Evolutionary conservation across 2,888 invertebrate genomes (phyloP).

Genomic region (Chromoteleia sp.): DNA sequence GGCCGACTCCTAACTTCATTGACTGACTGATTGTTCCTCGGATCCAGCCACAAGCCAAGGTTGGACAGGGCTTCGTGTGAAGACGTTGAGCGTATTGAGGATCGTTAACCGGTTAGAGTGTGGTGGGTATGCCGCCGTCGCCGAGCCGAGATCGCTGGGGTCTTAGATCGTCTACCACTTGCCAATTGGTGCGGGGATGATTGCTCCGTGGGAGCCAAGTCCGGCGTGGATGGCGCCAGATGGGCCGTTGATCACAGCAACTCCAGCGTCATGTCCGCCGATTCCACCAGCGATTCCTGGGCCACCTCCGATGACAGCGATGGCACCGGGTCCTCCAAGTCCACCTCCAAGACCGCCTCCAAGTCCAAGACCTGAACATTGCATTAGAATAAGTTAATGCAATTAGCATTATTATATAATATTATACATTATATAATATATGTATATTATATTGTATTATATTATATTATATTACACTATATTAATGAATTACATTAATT

Average conservation of each 20-base stretch:
- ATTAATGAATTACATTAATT: too few species aligned
- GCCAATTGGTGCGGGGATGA: constrained; percentile 83
- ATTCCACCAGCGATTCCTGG: constrained; percentile 82
- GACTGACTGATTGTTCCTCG: constrained; percentile 68
- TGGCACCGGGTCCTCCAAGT: constrained; percentile 79
- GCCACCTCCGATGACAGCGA: constrained; percentile 83
- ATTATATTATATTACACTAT: too few species aligned
- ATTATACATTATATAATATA: too few species aligned
- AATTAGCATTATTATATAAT: too few species aligned
- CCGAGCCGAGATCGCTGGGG: constrained; percentile 84
- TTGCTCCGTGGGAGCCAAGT: constrained; percentile 84
- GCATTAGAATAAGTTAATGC: neutral
- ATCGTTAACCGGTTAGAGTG: constrained; percentile 83
- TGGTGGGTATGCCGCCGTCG: constrained; percentile 84
- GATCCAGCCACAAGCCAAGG: constrained; percentile 77
- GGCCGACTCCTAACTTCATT: constrained; percentile 74
- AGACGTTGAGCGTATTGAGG: constrained; percentile 83
- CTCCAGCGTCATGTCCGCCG: constrained; percentile 84
- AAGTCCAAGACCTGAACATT: constrained; percentile 66
- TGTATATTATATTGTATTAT: too few species aligned
- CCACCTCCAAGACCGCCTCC: constrained; percentile 75
- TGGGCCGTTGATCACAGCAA: constrained; percentile 84
- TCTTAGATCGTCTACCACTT: constrained; percentile 84
- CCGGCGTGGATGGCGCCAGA: constrained; percentile 84
- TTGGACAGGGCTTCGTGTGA: constrained; percentile 80